Percentiles rank a stretch among this genome's conserved stretches.
phyloP scores from a whole-genome alignment of 1,140 invertebrate genomes.

The Anastatus disparis region DNA sequence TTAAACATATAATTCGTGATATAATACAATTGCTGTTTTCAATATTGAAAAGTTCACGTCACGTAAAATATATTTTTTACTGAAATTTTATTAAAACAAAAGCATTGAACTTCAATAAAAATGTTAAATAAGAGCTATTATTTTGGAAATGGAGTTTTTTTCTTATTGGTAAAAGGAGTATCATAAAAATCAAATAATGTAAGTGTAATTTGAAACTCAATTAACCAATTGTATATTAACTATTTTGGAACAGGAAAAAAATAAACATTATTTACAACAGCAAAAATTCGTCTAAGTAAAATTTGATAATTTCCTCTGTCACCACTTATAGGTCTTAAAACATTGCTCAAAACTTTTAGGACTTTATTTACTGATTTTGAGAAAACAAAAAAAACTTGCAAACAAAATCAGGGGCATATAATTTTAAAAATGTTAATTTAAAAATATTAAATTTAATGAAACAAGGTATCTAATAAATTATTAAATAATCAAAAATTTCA shows the following conservation, averaged over 20 bases:
- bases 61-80: no score
- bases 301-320: no score
- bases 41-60: constrained; percentile 23
- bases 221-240: constrained; percentile 12
- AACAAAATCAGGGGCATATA: no score
- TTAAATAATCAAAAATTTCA: not conserved
- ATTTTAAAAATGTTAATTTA: no score
- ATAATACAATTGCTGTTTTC: constrained; percentile 32
- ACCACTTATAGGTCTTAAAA: no score
- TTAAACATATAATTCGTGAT: constrained; percentile 26
- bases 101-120: not conserved
- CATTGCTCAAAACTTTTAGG: not conserved
- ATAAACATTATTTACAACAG: constrained; percentile 34
- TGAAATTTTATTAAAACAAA: no score
- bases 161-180: not conserved
- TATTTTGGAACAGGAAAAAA: constrained; percentile 22
- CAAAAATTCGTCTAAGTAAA: no score
- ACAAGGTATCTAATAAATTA: no score
- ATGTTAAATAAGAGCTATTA: no score
- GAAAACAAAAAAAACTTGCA: no score
- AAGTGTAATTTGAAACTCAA: not conserved
- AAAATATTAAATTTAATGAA: no score
- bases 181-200: not conserved
- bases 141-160: not conserved
- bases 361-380: not conserved